Evolutionary conservation across 2,113 vertebrate genomes (phyloP), one percentile per base, ranked within the genome.

Genomic region (Bagarius yarrelli): DNA sequence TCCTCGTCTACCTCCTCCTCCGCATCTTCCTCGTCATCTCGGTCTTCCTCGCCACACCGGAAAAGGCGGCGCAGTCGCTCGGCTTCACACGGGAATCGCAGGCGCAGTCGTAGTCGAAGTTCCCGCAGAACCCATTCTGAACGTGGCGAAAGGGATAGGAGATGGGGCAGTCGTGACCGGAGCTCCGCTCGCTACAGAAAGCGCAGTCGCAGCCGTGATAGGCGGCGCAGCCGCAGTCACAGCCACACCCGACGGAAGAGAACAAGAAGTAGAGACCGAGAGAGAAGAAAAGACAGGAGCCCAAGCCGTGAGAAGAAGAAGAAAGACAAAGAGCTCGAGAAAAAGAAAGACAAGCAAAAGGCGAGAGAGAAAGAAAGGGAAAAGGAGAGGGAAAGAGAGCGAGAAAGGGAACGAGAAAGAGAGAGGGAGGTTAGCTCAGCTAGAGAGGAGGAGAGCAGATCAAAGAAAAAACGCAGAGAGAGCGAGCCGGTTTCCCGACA

Each of bases 381-480:
- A 75, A 94, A 95, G 73, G 81, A 93, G 87, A 96, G 93, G 87
- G 94, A 95, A 61, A 95, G 93, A 91, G 96, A 97, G 81, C 94
- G 92, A 0, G 95, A 97, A 88, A 94, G 94, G 83, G 93, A 94
- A 47, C 94, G 94, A 85, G 93, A 94, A 76, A 69, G 70, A 40
- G 94, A 91, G 81, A 93, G 92, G 79, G 89, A 91, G 23, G 88
- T 89, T 81, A 92, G 84, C 83, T 87, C 89, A 55, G 77, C 81
- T 34, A 92, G 90, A 85, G 91, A 94, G 18, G 96, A 97, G 0
- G 95, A 95, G 85, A 90, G 93, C 82, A 98, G 95, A 73, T 93
- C 93, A 40, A 99, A 95, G 92, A 96, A 94, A 77, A 96, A 94
- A 91, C 95, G 94, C 91, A 95, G 93, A 90, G 96, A 96, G 83